phyloP scores from a whole-genome alignment of 23 tunicate species.

The Pegea sp. region DNA sequence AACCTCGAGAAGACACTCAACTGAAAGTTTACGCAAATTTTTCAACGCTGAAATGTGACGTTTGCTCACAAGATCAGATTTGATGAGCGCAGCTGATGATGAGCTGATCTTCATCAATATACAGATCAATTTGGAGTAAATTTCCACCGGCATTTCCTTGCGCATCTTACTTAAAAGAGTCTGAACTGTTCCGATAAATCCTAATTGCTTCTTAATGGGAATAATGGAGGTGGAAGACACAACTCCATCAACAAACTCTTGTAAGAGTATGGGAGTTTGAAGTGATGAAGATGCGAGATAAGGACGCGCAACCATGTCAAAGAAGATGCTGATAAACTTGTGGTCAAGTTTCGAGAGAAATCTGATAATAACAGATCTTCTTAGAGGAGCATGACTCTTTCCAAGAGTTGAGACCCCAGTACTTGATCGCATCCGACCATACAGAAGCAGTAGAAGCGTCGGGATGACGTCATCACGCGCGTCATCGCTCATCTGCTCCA shows the following conservation, averaged over 20 bases:
- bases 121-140: slow-evolving; percentile 4
- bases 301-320: slow-evolving; percentile 9
- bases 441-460: slow-evolving; percentile 27
- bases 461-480: slow-evolving; percentile 23
- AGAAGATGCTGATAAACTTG: slow-evolving; percentile 15
- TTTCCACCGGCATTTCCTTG: slow-evolving; percentile 2
- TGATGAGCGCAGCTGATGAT: not conserved
- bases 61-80: not conserved
- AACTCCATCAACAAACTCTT: not conserved
- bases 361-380: slow-evolving; percentile 23
- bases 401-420: slow-evolving; percentile 17
- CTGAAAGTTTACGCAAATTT: slow-evolving; percentile 2
- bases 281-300: not conserved
- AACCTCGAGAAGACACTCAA: slow-evolving; percentile 12
- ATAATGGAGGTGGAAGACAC: slow-evolving; percentile 7
- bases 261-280: no score
- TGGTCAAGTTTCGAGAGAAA: slow-evolving; percentile 13
- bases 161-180: slow-evolving; percentile 15
- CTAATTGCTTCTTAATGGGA: slow-evolving; percentile 37
- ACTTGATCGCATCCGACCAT: slow-evolving; percentile 46
- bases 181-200: slow-evolving; percentile 24
- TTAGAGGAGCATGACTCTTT: slow-evolving; percentile 5
- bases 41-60: slow-evolving; percentile 3
- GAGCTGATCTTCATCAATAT: slow-evolving; percentile 1
- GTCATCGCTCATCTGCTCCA: slow-evolving; percentile 10